Percentiles rank a stretch among this genome's conserved stretches.
Evolutionary conservation across 53 echinoderm and acorn worm genomes (phyloP).

Genomic region (Mesocentrotus franciscanus): DNA sequence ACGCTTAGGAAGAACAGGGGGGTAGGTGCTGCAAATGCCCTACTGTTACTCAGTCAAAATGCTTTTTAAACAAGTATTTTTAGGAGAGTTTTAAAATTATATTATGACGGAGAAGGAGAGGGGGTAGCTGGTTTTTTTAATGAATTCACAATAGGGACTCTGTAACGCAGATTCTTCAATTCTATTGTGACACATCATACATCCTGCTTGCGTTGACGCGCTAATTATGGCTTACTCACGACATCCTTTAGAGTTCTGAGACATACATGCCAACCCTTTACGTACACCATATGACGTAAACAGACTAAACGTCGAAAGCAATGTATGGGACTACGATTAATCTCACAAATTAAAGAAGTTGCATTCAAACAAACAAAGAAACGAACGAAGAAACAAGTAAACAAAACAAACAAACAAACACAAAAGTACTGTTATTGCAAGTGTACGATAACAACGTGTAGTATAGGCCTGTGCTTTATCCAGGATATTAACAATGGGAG

Average conservation of each 20-base stretch:
- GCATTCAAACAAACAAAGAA: too few species aligned
- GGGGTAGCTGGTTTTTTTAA: not conserved
- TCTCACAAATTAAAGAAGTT: not conserved
- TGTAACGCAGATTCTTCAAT: not conserved
- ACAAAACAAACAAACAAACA: too few species aligned
- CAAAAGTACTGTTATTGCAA: too few species aligned
- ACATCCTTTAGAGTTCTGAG: constrained; percentile 25
- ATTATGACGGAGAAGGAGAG: not conserved
- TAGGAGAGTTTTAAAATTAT: too few species aligned
- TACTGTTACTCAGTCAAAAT: too few species aligned
- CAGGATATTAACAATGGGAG: too few species aligned
- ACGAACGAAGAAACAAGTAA: too few species aligned
- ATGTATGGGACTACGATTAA: not conserved
- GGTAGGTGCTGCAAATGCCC: too few species aligned
- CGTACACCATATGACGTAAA: not conserved
- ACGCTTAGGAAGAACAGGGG: too few species aligned
- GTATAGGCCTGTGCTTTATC: too few species aligned
- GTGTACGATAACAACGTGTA: too few species aligned
- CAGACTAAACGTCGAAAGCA: not conserved
- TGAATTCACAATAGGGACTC: not conserved
- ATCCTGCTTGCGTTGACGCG: constrained; percentile 11
- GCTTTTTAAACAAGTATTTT: too few species aligned
- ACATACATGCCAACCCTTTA: not conserved
- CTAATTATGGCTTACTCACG: constrained; percentile 48
- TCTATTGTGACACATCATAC: constrained; percentile 3